A percentile compares a stretch with the other conserved stretches of the same genome.
These are phyloP conservation scores for Micromesistius poutassou DNA, from an alignment of 2,797 vertebrate species.

Conservation along the genomic window DNA sequence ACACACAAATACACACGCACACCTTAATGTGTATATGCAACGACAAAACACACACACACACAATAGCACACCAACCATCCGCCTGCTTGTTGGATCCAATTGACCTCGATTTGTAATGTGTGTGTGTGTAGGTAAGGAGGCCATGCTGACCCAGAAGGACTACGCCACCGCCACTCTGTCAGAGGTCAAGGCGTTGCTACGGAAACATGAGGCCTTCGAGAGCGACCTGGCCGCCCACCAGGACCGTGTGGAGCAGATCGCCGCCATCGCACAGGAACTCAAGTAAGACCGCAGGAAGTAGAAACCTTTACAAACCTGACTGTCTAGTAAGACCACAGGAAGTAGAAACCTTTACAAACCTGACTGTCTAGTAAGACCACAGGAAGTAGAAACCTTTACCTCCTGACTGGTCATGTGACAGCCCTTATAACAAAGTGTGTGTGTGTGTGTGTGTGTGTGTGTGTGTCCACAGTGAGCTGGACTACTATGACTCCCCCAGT, in stretches of 20 bases:
- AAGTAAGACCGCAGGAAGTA: conserved; percentile 55
- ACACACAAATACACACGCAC: not conserved
- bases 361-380: too few species aligned
- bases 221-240: conserved; percentile 94
- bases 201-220: conserved; percentile 94
- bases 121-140: conserved; percentile 80
- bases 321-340: too few species aligned
- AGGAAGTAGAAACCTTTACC: too few species aligned
- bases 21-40: not conserved
- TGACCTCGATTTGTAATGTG: not conserved
- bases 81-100: not conserved
- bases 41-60: not conserved
- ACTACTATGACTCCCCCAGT: conserved; percentile 88
- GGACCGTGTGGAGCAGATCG: conserved; percentile 95
- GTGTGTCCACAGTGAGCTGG: conserved; percentile 78
- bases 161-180: conserved; percentile 86
- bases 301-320: too few species aligned
- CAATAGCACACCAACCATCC: not conserved
- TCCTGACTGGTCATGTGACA: too few species aligned
- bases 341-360: too few species aligned
- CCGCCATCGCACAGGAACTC: conserved; percentile 92
- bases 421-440: too few species aligned
- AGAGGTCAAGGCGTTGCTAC: conserved; percentile 88
- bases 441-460: not conserved
- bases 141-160: conserved; percentile 88